Base-by-base conservation (phyloP, 1,140 invertebrate species). In the Bombus sylvicola region DNA sequence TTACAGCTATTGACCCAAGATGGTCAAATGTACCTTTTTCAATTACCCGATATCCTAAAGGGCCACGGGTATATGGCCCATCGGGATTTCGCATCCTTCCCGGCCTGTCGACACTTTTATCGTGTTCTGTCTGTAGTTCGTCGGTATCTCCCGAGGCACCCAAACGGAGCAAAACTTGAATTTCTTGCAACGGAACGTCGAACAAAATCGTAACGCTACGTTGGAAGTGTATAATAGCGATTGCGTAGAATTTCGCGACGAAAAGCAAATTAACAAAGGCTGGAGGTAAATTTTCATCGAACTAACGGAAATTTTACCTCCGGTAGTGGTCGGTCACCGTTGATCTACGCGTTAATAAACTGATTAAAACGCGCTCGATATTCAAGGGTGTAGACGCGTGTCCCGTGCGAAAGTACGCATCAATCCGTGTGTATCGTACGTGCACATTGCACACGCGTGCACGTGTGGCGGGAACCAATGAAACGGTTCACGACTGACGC, bases 401-500 rank as follows among this genome's bases (percentile, higher is more conserved):
- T 57, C 39, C n/a, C 41, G 71, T 59, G 37, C 39, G 47, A 81
- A 81, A 74, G 37, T 68, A 37, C 34, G 69, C 43, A 75, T 68
- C 57, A 28, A 31, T 25, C 57, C 85, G 34, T 47, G 81, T 76
- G 57, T 57, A 83, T 83, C n/a, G 73, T 73, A 43, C 5, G 15
- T 76, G 43, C 34, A 53, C 25, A 18, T 57, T 71, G 43, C 34
- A 71, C n/a, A 25, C 66, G 34, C 43, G 66, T 87, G 73, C 68
- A 53, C 47, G 68, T 87, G 73, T 69, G 79, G 41, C 86, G 47
- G 57, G 79, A 88, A 75, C 88, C 88, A 89, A 89, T 89, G 88
- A 85, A 87, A 89, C 87, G 88, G 79, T 89, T 89, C 88, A 88
- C 86, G 88, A 85, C 88, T 88, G 88, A 89, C 88, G 88, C 88